These are phyloP conservation scores for Poecile atricapillus DNA, from an alignment of 2,113 vertebrate genomes.

Conservation along the genomic window DNA sequence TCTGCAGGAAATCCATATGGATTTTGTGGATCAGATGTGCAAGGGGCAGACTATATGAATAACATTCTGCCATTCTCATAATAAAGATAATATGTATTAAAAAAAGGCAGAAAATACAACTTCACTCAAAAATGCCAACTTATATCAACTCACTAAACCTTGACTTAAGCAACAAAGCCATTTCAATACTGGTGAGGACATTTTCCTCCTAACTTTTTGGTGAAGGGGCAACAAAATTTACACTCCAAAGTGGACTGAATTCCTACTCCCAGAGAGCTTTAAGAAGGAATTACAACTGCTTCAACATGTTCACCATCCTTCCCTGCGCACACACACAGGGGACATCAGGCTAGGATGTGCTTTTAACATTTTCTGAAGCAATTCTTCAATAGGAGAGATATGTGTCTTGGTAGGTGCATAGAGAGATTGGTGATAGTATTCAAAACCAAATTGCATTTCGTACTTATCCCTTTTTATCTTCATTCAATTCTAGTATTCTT, in stretches of 20 bases:
- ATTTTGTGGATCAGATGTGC: neutral
- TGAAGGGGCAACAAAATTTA: neutral
- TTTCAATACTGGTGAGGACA: neutral
- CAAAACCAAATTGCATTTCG: neutral
- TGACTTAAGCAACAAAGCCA: neutral
- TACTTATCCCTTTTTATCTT: neutral
- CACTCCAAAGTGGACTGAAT: fast-evolving
- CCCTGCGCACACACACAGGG: neutral
- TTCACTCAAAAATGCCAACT: neutral
- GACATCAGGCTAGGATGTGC: neutral
- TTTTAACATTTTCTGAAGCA: neutral
- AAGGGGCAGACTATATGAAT: neutral
- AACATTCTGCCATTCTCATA: neutral
- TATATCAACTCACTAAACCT: neutral
- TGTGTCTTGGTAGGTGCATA: neutral
- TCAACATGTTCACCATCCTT: neutral
- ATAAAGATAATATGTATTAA: neutral
- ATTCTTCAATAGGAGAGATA: neutral
- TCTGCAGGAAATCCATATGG: neutral
- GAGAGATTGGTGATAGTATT: neutral
- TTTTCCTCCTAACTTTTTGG: neutral
- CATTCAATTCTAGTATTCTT: neutral
- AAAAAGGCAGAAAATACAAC: neutral
- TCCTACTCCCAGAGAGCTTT: neutral
- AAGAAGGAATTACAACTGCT: neutral